phyloP scores from a whole-genome alignment of 2,888 invertebrate species.

The Tenthredo mesomela region DNA sequence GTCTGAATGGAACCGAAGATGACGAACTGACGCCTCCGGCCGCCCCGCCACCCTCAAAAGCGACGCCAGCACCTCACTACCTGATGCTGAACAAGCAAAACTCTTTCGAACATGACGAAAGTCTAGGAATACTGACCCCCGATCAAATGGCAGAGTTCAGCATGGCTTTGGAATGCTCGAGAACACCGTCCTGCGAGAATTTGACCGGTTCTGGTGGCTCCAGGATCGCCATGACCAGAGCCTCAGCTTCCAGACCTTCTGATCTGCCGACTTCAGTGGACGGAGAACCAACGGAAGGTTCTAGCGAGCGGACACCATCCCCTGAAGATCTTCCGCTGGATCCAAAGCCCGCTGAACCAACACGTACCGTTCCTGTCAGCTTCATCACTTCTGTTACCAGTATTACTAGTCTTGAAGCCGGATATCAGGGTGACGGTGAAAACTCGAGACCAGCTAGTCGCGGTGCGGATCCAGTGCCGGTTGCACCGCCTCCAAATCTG shows the following conservation, averaged over 20 bases:
- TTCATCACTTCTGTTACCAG: constrained; percentile 94
- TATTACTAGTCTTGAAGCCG: constrained; percentile 94
- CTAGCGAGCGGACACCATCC: constrained; percentile 89
- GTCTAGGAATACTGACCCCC: constrained; percentile 92
- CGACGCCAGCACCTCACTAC: constrained; percentile 67
- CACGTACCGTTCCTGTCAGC: constrained; percentile 76
- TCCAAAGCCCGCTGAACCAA: constrained; percentile 77
- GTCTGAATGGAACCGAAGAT: constrained; percentile 64
- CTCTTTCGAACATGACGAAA: constrained; percentile 90
- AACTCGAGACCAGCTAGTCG: constrained; percentile 93
- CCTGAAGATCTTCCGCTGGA: constrained; percentile 92
- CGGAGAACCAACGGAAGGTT: constrained; percentile 65
- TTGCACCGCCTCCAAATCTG: constrained; percentile 77
- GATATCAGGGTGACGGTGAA: constrained; percentile 95
- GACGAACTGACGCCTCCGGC: constrained; percentile 55
- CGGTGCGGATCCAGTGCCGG: constrained; percentile 87
- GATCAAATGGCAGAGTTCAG: constrained; percentile 90
- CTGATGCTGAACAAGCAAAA: constrained; percentile 84
- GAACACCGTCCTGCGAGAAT: constrained; percentile 85
- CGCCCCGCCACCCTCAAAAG: constrained; percentile 52
- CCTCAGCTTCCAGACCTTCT: constrained; percentile 65
- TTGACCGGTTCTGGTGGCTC: constrained; percentile 74
- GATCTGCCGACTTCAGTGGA: constrained; percentile 61
- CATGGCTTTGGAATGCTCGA: constrained; percentile 82
- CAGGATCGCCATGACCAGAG: constrained; percentile 66